Evolutionary conservation across 2,888 invertebrate species (phyloP).

Genomic region (Pristionchus fissidentatus): DNA sequence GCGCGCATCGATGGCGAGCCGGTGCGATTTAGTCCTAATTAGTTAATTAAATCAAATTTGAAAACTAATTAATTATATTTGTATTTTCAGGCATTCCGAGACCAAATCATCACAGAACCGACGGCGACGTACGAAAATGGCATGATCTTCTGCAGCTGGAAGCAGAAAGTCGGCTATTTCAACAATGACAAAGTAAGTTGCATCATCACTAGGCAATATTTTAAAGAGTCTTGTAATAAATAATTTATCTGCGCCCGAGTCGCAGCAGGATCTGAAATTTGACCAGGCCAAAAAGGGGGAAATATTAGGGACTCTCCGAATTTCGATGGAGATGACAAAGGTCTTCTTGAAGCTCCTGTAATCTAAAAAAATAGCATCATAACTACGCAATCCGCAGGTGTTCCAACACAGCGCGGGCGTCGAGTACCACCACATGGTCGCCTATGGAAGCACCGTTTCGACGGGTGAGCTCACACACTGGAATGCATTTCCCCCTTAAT

Average conservation of each 20-base stretch:
- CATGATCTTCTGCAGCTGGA: constrained; percentile 42
- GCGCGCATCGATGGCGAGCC: neutral
- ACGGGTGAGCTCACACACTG: neutral
- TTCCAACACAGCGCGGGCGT: constrained; percentile 3
- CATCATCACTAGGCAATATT: neutral
- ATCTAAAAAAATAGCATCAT: too few relatives aligned
- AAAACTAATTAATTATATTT: neutral
- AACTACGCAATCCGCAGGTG: neutral
- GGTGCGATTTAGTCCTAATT: neutral
- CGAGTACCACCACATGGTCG: constrained; percentile 1
- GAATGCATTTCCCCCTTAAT: too few relatives aligned
- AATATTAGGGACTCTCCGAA: too few relatives aligned
- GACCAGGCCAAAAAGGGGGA: too few relatives aligned
- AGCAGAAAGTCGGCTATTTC: neutral
- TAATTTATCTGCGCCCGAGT: too few relatives aligned
- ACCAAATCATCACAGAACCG: neutral
- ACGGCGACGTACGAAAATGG: constrained; percentile 16
- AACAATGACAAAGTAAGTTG: neutral
- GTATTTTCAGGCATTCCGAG: neutral
- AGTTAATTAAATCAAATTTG: neutral
- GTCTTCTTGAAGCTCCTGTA: too few relatives aligned
- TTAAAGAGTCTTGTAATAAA: too few relatives aligned
- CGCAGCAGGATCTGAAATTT: too few relatives aligned
- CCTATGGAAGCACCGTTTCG: constrained; percentile 7
- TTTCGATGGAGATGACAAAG: too few relatives aligned